Conservation (phyloP, 1,140 invertebrate species). For the Drosophila teissieri region DNA sequence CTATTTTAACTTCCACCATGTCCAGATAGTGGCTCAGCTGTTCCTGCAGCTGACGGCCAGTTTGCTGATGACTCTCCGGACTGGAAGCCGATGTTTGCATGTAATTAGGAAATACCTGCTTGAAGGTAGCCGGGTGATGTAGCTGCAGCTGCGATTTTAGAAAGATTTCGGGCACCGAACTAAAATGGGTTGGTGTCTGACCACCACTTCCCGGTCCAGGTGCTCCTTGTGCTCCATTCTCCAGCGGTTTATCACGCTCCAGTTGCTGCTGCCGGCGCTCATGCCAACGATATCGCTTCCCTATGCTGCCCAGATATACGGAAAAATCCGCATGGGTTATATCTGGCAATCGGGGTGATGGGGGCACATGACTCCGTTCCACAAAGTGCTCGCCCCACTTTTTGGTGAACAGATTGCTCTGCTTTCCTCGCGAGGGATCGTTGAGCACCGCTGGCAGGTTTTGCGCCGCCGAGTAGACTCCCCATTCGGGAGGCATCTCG, state of each 20-base stretch:
- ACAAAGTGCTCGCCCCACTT: constrained; percentile 98
- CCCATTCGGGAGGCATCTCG: constrained; percentile 88
- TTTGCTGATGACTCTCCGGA: constrained; percentile 74
- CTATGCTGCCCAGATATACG: constrained; percentile 92
- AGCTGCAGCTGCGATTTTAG: constrained; percentile 92
- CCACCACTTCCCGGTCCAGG: constrained; percentile 17
- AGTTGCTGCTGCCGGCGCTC: constrained; percentile 63
- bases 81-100: constrained; percentile 74
- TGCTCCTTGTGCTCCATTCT: constrained; percentile 27
- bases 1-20: constrained; percentile 97
- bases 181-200: constrained; percentile 85
- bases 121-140: constrained; percentile 93
- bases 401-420: constrained; percentile 97
- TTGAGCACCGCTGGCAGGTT: constrained; percentile 98
- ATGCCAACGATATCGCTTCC: constrained; percentile 87
- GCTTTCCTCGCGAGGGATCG: constrained; percentile 96
- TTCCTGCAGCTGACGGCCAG: constrained; percentile 86
- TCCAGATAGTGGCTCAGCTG: constrained; percentile 97
- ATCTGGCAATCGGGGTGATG: constrained; percentile 92
- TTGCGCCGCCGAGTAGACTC: constrained; percentile 93
- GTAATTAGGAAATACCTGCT: constrained; percentile 91
- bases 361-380: constrained; percentile 90
- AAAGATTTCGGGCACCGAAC: constrained; percentile 93
- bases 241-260: constrained; percentile 26
- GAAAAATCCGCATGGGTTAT: constrained; percentile 94